Percentiles rank a stretch among this genome's conserved stretches.
phyloP scores from a whole-genome alignment of 2,888 invertebrate genomes.

The Synanthedon formicaeformis region DNA sequence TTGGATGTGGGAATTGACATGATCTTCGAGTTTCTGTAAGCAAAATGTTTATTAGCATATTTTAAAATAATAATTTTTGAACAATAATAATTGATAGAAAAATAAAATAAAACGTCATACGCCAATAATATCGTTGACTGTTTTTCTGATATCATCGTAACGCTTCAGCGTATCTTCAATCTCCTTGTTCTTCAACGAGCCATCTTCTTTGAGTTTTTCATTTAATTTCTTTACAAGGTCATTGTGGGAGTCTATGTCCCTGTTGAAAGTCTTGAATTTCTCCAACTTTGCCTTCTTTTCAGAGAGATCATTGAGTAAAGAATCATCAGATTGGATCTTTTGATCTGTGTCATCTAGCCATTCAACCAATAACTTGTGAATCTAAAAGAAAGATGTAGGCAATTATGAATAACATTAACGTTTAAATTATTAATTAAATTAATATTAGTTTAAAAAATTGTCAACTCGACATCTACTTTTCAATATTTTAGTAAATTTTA shows the following conservation, averaged over 20 bases:
- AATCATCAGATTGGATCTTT: constrained; percentile 81
- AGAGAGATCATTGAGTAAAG: constrained; percentile 84
- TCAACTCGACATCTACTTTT: not conserved
- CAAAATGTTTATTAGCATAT: constrained; percentile 2
- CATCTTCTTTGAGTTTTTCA: constrained; percentile 78
- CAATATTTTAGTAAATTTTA: not conserved
- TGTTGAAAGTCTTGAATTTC: constrained; percentile 84
- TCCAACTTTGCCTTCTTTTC: constrained; percentile 92
- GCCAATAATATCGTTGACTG: constrained; percentile 74
- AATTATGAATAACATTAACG: not conserved
- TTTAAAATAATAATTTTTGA: not conserved
- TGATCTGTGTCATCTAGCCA: constrained; percentile 92
- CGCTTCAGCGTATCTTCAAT: constrained; percentile 78
- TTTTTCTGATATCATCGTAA: constrained; percentile 77
- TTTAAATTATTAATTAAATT: not conserved
- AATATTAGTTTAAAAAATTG: not conserved
- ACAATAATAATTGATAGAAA: not conserved
- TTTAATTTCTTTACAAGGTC: constrained; percentile 84
- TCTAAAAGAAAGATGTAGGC: constrained; percentile 22
- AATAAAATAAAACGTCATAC: constrained; percentile 42
- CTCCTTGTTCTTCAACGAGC: constrained; percentile 74
- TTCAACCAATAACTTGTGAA: constrained; percentile 82
- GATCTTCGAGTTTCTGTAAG: constrained; percentile 78
- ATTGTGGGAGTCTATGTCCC: constrained; percentile 84
- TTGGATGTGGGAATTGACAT: constrained; percentile 88